Base-by-base conservation (phyloP, 2,888 invertebrate genomes). In the Patella caerulea region DNA sequence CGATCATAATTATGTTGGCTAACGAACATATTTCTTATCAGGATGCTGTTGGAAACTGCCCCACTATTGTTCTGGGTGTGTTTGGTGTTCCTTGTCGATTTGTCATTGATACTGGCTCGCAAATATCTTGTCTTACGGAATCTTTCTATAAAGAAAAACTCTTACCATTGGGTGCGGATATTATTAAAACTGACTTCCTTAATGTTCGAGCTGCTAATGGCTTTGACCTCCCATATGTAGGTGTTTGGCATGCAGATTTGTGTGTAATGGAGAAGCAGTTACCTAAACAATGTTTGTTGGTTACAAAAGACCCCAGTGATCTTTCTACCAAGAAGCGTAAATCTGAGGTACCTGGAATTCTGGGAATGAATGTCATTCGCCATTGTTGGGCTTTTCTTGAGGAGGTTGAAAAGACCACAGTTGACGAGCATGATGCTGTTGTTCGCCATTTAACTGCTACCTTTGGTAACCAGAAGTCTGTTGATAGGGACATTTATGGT, bases 191-290 rank as follows among this genome's bases (percentile, higher is more conserved):
- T n/a, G 65, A 65, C 19, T 65, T 65, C 12, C 19, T 65, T 19
- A 65, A 7, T 15, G 65, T 19, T 19, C n/a, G 65, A 65, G 65
- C 65, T 65, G 65, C 65, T 65, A 65, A 65, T 65, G 65, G 65
- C 19, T 19, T 65, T 19, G 19, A n/a, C 12, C 65, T 65, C 12
- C 65, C 65, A 19, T 65, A 65, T 19, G 11, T 12, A 11, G 65
- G 19, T 65, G 11, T 65, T 19, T 15, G 19, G 19, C 19, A 65
- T 19, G 65, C 65, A 19, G 12, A 65, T 19, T 65, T 65, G 19
- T n/a, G 12, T 65, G 19, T 65, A 11, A 19, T 65, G 65, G 65
- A 19, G 19, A 24, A 24, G 24, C 24, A 24, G 24, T 34, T 34
- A 34, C 34, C 14, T 59, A 59, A 59, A n/a, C 59, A 59, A 19